Base-by-base conservation (phyloP, 2,113 vertebrate genomes). In the Daphoenositta chrysoptera region DNA sequence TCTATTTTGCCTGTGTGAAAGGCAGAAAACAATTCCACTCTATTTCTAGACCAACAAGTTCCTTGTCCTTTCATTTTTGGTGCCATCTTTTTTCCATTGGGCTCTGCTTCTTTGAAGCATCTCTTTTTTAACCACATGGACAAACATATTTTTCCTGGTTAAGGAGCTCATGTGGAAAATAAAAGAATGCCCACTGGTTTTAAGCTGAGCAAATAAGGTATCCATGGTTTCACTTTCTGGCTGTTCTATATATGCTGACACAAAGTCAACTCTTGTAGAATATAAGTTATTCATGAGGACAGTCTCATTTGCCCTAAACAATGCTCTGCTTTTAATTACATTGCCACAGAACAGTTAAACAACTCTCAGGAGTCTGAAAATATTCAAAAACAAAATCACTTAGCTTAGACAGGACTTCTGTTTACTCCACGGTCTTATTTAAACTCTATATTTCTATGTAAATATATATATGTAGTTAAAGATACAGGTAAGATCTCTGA, bases 231-330 rank as follows among this genome's bases (percentile, higher is more conserved):
- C 77, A 44, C 65, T 66, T 95, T 90, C 63, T 88, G 54, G 22
- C n/a, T 83, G 22, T 72, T 94, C 58, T 80, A 50, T 54, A 83
- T 23, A 85, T 4, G 45, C 57, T 76, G 64, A 89, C 73, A 94
- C 57, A 50, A 87, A 94, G 87, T 93, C 58, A 72, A 19, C 28
- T 87, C 66, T 77, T 79, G 21, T 35, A 58, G 70, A 50, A 37
- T 58, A 66, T 76, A 89, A 94, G 45, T 93, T 96, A 97, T 96
- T 95, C 64, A 93, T 84, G 54, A 92, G 92, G 77, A 70, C 48
- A 61, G 40, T n/a, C 45, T 96, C 76, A 70, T 96, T 96, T 97
- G 77, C 87, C 89, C 89, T 93, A 95, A 97, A 95, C 71, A 91
- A 40, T 71, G 44, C 18, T 79, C 81, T 73, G 51, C 58, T 83